These are phyloP conservation scores for Bombycilla garrulus DNA, from an alignment of 2,113 vertebrate genomes.

Conservation along the genomic window DNA sequence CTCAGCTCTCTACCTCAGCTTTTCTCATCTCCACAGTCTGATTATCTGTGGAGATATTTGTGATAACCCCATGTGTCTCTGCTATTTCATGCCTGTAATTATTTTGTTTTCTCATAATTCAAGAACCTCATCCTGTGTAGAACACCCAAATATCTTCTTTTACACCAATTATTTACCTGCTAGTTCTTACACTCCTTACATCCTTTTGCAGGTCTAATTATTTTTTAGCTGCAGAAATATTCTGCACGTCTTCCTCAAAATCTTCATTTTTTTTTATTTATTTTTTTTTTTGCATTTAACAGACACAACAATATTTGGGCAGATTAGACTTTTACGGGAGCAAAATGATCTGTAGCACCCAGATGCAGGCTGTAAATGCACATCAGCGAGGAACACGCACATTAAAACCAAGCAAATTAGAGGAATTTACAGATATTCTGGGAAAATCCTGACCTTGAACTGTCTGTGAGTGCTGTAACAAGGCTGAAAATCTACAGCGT, in stretches of 20 bases:
- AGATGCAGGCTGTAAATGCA: neutral
- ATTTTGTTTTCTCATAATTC: neutral
- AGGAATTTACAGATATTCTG: neutral
- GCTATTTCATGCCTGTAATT: neutral
- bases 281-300: neutral
- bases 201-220: neutral
- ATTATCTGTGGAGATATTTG: neutral
- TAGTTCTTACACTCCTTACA: neutral
- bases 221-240: neutral
- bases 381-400: accelerated
- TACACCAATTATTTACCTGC: neutral
- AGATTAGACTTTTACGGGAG: neutral
- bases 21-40: neutral
- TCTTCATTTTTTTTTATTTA: too few relatives aligned
- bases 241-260: neutral
- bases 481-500: neutral
- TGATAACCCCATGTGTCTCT: neutral
- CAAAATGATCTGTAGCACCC: neutral
- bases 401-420: neutral
- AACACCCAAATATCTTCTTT: neutral
- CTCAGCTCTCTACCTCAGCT: neutral
- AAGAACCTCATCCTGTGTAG: neutral
- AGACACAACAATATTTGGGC: neutral
- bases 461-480: neutral
- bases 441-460: neutral